Evolutionary conservation across 2,113 vertebrate species (phyloP), one percentile per base, ranked within the genome.

Genomic region (Nerophis lumbriciformis): DNA sequence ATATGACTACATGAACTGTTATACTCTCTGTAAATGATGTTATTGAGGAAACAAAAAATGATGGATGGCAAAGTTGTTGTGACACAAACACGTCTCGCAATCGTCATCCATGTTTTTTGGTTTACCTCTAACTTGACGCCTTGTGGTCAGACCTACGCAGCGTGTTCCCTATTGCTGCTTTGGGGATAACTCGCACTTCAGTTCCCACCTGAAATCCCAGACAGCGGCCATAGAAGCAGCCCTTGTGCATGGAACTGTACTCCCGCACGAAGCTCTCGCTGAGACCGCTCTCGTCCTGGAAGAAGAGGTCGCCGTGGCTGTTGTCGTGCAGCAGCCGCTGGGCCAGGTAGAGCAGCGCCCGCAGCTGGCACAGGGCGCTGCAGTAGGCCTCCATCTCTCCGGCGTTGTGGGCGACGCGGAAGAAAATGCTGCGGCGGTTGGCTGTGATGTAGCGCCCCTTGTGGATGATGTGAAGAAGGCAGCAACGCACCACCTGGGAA

Each of bases 181-280:
- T 42, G 3, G 3, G 3, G 28, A 28, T 28, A 28, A 28, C 28
- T 28, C 28, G 28, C 28, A 28, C 3, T 28, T 28, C 28, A 28
- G 28, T 4, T 60, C 78, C 73, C 72, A 97, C 94, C 93, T 97
- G 94, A 81, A 97, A 97, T 68, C 94, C 94, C 36, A 95, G 85
- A 70, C 94, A 97, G 35, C 94, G 92, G 10, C 94, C 94, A 0
- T 95, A 97, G 87, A 97, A 97, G 84, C 94, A 97, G 38, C 93
- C 93, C 76, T 95, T 95, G 80, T 94, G 92, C 90, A 97, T 92
- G 0, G 93, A 93, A 62, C 90, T 63, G 45, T 94, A 96, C 79
- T 97, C 94, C 0, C 69, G 82, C 38, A 97, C 79, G 58, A 97
- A 93, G 71, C 89, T 92, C 37, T 92, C 87, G 0, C 86, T 93